Evolutionary conservation across 2,113 vertebrate species (phyloP), one percentile per base, ranked within the genome.

Genomic region (Xyliphius kryptos): DNA sequence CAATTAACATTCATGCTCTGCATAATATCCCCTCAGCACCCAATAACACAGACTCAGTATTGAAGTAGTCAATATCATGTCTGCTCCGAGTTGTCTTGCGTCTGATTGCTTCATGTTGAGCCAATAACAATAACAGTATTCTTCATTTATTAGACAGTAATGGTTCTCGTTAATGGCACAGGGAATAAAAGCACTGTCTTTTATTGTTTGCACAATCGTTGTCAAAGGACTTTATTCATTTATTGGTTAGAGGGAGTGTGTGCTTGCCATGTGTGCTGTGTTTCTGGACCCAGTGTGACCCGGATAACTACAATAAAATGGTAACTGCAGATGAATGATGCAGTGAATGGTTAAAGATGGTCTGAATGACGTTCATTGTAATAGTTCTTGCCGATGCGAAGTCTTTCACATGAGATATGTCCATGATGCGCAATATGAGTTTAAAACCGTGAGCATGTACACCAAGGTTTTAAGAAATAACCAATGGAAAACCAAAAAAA

Each of bases 201-300:
- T 70, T 55, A 52, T 54, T 66, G 16, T 62, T 57, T 47, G 48
- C 53, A 46, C 49, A 47, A 32, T 67, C 37, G 36, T 26, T 66
- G 61, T 62, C 61, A 48, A 12, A 64, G 58, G 41, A 54, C 56
- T 60, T 38, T 53, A 21, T 63, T 9, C 16, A 38, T 41, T 66
- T 60, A 36, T 40, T 57, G 37, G 56, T 9, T 48, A 2, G 20
- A 54, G 41, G 13, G 40, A 8, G 26, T 2, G 40, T 41, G 13
- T 12, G 5, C 40, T 12, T 14, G 40, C 40, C 13, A 9, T 41
- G 40, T 41, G 40, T 10, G 10, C 13, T 3, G 13, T 41, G 40
- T 14, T 3, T 14, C 13, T 41, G 40, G 13, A 14, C 26, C 26
- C 26, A 32, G 26, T 32, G 26, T 32, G 26, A 32, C 26, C 26